Evolutionary conservation across 2,797 vertebrate genomes (phyloP), one percentile per base, ranked within the genome.

Genomic region (Anas acuta): DNA sequence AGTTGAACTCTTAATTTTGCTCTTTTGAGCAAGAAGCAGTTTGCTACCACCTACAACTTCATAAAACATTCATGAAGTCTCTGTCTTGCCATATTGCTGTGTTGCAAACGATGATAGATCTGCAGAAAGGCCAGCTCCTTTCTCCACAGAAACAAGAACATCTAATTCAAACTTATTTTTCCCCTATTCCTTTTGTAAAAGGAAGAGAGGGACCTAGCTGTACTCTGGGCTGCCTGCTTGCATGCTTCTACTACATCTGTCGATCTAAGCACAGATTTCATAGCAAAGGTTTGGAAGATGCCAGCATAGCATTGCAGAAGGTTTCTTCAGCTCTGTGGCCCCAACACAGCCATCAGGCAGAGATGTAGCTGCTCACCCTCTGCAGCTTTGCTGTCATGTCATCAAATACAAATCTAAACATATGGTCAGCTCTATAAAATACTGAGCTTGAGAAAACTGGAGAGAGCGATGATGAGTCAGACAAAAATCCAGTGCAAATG

Each of bases 61-160:
- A 90, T 93, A 78, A 91, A 89, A 91, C 56, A 73, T 76, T 86
- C 33, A 74, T 90, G n/a, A 90, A 71, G 20, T 78, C 85, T 79
- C 65, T 91, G 21, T 45, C 49, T 32, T 70, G 15, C 35, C 47
- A 8, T 56, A 7, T 23, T 69, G 45, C 72, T 85, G 60, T 66
- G 11, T 66, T 56, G 41, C 60, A 76, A 93, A 56, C 1, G n/a
- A 75, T 82, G 88, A 73, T 39, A 43, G 76, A 65, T 43, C 25
- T 69, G 7, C 8, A 61, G 49, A 57, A 78, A 73, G 69, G 43
- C 53, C 67, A 57, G 6, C 23, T 45, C 25, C 4, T 72, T 70
- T 62, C 43, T 88, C 57, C 41, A 35, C 60, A 69, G 69, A 93
- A 72, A 66, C 13, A 17, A 51, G 35, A n/a, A 66, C 5, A 62